A percentile compares a stretch with the other conserved stretches of the same genome.
Evolutionary conservation across 2,888 invertebrate species (phyloP).

Genomic region (Drosophila nigritarsus): DNA sequence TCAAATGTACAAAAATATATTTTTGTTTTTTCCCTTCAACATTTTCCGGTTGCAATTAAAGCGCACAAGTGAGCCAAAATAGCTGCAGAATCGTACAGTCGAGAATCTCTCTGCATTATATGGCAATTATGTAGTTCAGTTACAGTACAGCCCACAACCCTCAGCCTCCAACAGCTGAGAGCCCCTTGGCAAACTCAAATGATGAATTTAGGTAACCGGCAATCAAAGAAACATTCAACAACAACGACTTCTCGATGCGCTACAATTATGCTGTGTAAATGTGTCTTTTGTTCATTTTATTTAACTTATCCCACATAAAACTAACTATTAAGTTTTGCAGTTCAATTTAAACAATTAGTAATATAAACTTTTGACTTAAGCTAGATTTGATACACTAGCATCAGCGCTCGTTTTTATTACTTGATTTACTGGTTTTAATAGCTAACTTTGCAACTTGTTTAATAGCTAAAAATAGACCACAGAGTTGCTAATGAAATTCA

Average conservation of each 20-base stretch:
- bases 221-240: neutral
- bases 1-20: constrained; percentile 33
- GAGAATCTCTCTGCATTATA: constrained; percentile 10
- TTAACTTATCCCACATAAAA: neutral
- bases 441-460: neutral
- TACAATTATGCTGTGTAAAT: neutral
- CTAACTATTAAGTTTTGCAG: neutral
- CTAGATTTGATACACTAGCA: too few relatives aligned
- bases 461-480: neutral
- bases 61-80: constrained; percentile 32
- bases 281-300: neutral
- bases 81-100: neutral
- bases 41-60: constrained; percentile 48
- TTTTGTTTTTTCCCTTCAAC: neutral
- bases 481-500: neutral
- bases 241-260: constrained; percentile 36
- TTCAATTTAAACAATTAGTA: neutral
- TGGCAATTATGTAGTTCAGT: constrained; percentile 6
- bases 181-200: constrained; percentile 30
- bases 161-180: constrained; percentile 29
- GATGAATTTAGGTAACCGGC: constrained; percentile 38
- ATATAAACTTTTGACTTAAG: neutral
- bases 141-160: constrained; percentile 10
- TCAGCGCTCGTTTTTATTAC: neutral
- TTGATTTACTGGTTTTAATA: neutral